Evolutionary conservation across 2,888 invertebrate species (phyloP), one percentile per base, ranked within the genome.

Genomic region (Tetramorium bicarinatum): DNA sequence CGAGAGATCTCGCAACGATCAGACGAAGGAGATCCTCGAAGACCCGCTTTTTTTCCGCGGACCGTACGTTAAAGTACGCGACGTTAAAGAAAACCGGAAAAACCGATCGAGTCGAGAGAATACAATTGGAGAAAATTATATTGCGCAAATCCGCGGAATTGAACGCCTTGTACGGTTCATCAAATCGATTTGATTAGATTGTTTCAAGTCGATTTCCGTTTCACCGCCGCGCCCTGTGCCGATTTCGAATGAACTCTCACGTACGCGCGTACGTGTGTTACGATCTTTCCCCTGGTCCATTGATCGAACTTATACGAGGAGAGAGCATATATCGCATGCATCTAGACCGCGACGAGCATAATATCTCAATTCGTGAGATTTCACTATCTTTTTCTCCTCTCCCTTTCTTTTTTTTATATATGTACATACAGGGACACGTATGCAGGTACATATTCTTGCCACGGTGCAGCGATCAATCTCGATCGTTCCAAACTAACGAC

Each of bases 241-340:
- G 34, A 80, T 80, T 72, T 80, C 74, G 18, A 56, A 56, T 44
- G 56, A 66, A 59, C 59, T 80, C 47, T 79, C 44, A 44, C 47
- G 47, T 44, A 54, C 25, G 25, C 15, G 8, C 34, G 4, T 25
- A 25, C 11, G 29, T 41, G 29, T 29, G 34, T 18, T 54, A 34
- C 44, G 21, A 59, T 34, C 15, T 72, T 34, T 38, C 15, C 47
- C 13, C 18, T 25, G 74, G 34, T 80, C 74, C 79, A 74, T 72
- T 47, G 21, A 8, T 47, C 38, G 56, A 56, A 38, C 52, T 29
- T 59, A 29, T 47, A 41, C 15, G 29, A 54, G 34, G 72, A 79
- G 79, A 59, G 74, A 79, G 59, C 38, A 66, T 44, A 59, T 13
- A 54, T 41, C 34, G 18, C 25, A 72, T 54, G 72, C 25, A 72